Base-by-base conservation (phyloP, 2,797 vertebrate species). In the Macroramphosus scolopax region DNA sequence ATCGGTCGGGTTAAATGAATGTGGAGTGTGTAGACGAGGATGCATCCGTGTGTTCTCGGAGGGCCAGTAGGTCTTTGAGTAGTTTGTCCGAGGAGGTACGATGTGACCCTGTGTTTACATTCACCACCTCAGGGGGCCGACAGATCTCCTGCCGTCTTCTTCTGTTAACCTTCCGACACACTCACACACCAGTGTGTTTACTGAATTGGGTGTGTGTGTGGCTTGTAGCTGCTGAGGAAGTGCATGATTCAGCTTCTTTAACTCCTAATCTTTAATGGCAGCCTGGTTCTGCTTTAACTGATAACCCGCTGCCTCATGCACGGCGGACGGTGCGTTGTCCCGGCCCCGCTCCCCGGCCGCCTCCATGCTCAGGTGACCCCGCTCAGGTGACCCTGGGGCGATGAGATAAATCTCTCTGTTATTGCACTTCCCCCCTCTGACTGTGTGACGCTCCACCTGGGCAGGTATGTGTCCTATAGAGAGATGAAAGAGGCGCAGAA, bases 241-340 rank as follows among this genome's bases (percentile, higher is more conserved):
- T 44, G 33, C 47, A 68, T 70, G 69, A 82, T 72, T 78, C 80
- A 78, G 58, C 51, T 72, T 15, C 48, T 40, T 45, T 39, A 51
- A 9, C 22, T 8, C 3, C 65, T 82, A 68, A 84, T 87, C 74
- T 75, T 82, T 82, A 68, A 76, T 80, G 10, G 48, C 75, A 39
- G 40, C 35, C 46, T 63, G 46, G 74, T 83, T 78, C 76, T 52
- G 55, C 49, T 77, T 71, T 55, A 77, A 58, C 64, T 61, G 78
- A 87, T 85, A 83, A 72, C 59, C 43, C 45, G 40, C 29, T n/a
- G n/a, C n/a, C n/a, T n/a, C n/a, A n/a, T n/a, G n/a, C n/a, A n/a
- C n/a, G n/a, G n/a, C n/a, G n/a, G n/a, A n/a, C n/a, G n/a, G n/a
- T n/a, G n/a, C n/a, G n/a, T n/a, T n/a, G n/a, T n/a, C n/a, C n/a